Evolutionary conservation across 2,797 vertebrate genomes (phyloP), one percentile per base, ranked within the genome.

Genomic region (Steatocranus sp.): DNA sequence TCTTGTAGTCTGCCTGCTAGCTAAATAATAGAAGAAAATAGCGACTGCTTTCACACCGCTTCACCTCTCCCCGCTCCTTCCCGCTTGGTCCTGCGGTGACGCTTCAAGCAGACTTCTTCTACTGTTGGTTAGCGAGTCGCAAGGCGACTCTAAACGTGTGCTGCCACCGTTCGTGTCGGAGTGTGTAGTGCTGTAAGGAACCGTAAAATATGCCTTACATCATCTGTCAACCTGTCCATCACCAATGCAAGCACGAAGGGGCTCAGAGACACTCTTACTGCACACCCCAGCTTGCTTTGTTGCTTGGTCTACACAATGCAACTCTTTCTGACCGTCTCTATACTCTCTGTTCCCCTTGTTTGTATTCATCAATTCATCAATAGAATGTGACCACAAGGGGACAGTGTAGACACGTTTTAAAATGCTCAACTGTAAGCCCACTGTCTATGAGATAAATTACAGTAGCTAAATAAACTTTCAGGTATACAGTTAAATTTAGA

Each of bases 31-130:
- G 5, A 50, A 80, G 41, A 81, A 82, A 73, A 18, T 43, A 70
- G 25, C 63, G 15, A 41, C 17, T n/a, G 54, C 32, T 66, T n/a
- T 15, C 23, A 49, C 36, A 56, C 75, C n/a, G 36, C 75, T 50
- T 11, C 25, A 15, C 32, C 75, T 36, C 68, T 81, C 79, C 79
- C 85, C 80, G 83, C 88, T 91, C 20, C 87, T 94, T 96, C 95
- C 94, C 95, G 95, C 95, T 93, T 91, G 79, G 84, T 83, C 50
- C 46, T 79, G 82, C 43, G 49, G 80, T 88, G 87, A 90, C 82
- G 83, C 41, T 41, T 12, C 3, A n/a, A 20, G 43, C 14, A 0
- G 14, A 36, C 74, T 76, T 86, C 83, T 81, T 88, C 81, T 14
- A 36, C 27, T 46, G 11, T 34, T n/a, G 10, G 8, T 36, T 41